Evolutionary conservation across 2,888 invertebrate species (phyloP).

Genomic region (Drosophila atripex): DNA sequence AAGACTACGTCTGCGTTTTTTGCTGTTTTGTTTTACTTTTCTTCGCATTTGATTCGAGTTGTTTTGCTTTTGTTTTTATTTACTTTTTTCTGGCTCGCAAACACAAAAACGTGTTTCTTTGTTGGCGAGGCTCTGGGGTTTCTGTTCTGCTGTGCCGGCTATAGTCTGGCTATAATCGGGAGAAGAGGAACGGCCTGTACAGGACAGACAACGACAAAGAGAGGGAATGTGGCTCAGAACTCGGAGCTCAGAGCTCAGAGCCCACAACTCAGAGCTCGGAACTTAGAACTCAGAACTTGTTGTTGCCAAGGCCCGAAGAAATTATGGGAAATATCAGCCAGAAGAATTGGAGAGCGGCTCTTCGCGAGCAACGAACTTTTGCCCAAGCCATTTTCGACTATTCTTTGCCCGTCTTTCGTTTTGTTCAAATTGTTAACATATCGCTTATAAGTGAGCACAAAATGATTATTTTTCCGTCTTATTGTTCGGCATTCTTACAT

Average conservation of each 20-base stretch:
- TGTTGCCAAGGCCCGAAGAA: conserved; percentile 47
- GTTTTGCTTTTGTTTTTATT: conserved; percentile 42
- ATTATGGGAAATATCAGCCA: conserved; percentile 21
- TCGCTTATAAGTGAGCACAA: conserved; percentile 48
- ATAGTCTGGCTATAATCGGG: conserved; percentile 62
- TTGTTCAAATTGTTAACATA: conserved; percentile 24
- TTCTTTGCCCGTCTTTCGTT: conserved; percentile 31
- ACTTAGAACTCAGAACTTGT: conserved; percentile 49
- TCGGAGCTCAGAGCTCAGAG: background rate
- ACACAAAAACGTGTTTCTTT: conserved; percentile 76
- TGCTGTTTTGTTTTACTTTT: conserved; percentile 42
- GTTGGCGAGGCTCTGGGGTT: conserved; percentile 32
- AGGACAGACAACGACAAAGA: conserved; percentile 12
- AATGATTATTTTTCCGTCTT: conserved; percentile 37
- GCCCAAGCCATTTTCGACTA: conserved; percentile 48
- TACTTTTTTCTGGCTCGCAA: conserved; percentile 58
- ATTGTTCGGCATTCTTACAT: conserved; percentile 59
- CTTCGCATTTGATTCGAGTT: conserved; percentile 26
- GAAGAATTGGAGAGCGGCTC: conserved; percentile 42
- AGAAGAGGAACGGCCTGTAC: conserved; percentile 15
- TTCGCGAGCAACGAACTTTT: conserved; percentile 71
- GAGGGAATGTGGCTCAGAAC: conserved; percentile 8
- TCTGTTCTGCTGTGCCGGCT: conserved; percentile 31
- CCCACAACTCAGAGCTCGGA: background rate
- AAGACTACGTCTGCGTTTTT: conserved; percentile 52